Evolutionary conservation across 30 jellyfish, hydroid and myxozoan species (phyloP).

Genomic region (Cassiopea xamachana): DNA sequence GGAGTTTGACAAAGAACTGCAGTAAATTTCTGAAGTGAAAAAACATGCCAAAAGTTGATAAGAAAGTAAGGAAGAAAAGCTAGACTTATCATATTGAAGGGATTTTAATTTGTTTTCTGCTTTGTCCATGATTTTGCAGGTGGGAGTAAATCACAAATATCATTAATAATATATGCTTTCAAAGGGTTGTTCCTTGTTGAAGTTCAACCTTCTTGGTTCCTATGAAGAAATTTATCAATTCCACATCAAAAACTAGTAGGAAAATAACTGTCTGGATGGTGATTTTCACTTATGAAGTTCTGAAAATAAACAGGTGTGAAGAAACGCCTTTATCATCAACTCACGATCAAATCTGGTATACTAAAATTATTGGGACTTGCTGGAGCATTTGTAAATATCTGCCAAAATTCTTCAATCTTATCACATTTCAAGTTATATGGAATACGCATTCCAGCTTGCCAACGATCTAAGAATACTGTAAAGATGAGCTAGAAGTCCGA

Average conservation of each 20-base stretch:
- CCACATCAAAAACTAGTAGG: not conserved
- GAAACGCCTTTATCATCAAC: not conserved
- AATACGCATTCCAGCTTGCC: not conserved
- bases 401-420: not conserved
- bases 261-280: not conserved
- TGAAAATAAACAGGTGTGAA: not conserved
- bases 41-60: too few species aligned
- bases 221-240: not conserved
- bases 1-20: too few species aligned
- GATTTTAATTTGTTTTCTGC: not conserved
- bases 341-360: not conserved
- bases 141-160: constrained; percentile 10
- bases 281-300: not conserved
- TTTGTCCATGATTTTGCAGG: constrained; percentile 30
- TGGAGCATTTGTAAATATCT: not conserved
- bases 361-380: not conserved
- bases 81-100: not conserved
- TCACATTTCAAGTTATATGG: not conserved
- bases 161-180: constrained; percentile 20
- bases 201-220: not conserved
- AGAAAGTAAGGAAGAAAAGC: not conserved
- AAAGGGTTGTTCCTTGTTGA: not conserved
- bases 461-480: not conserved
- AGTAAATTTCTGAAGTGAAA: too few species aligned
- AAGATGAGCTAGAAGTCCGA: constrained; percentile 8